Evolutionary conservation across 2,113 vertebrate genomes (phyloP).

Genomic region (Mormyrus lacerda): DNA sequence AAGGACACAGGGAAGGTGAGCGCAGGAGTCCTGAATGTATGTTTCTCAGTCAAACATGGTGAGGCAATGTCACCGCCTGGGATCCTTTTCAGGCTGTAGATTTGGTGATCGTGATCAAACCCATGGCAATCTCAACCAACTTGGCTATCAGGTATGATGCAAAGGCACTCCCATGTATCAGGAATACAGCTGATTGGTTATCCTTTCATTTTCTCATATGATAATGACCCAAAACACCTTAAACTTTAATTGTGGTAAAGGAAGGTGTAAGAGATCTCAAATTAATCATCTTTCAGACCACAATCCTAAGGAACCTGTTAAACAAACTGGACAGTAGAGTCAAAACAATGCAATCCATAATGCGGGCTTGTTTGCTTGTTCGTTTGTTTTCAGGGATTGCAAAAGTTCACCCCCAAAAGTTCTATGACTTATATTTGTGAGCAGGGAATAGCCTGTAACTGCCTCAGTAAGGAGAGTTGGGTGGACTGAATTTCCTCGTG

Average conservation of each 20-base stretch:
- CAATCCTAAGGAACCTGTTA: neutral
- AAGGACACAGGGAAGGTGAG: neutral
- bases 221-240: too few relatives aligned
- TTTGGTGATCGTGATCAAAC: too few relatives aligned
- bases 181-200: too few relatives aligned
- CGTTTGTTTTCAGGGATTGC: neutral
- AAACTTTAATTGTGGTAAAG: neutral
- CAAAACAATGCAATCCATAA: neutral
- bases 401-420: neutral
- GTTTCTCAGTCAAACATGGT: neutral
- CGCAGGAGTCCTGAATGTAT: neutral
- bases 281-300: neutral
- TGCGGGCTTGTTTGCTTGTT: neutral
- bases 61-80: neutral
- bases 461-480: neutral
- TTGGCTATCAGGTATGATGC: too few relatives aligned
- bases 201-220: too few relatives aligned
- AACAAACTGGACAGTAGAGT: neutral
- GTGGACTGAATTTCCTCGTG: neutral
- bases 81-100: neutral
- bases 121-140: too few relatives aligned
- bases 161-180: too few relatives aligned
- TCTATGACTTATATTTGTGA: neutral
- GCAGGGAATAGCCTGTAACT: neutral
- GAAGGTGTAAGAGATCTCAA: neutral